Base-by-base conservation (phyloP, 2,113 vertebrate genomes). In the Bostrychus sinensis region DNA sequence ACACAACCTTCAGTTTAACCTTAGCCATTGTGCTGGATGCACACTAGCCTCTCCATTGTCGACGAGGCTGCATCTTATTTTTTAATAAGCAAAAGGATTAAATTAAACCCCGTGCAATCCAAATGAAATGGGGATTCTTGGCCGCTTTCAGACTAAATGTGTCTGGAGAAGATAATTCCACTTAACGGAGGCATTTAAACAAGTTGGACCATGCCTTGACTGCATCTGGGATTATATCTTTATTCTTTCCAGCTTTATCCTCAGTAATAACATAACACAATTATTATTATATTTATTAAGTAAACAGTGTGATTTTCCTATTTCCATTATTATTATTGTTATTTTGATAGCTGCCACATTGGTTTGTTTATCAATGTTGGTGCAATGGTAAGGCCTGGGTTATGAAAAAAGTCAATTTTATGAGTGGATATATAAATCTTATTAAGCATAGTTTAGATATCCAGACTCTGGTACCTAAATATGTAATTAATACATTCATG, bases 121-220 rank as follows among this genome's bases (percentile, higher is more conserved):
- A 86, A 91, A 91, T 89, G 85, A 86, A 90, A 89, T 78, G 70
- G 76, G 85, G 84, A 90, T 90, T 90, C 90, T 84, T 85, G 81
- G 89, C 90, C 53, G 88, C 87, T 88, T 86, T 91, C 86, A 89
- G 77, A 77, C 77, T 75, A 91, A 92, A 90, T 91, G 87, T 92
- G 91, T 85, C 85, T 86, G 82, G 87, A 89, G 87, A 90, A 92
- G 91, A 93, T 93, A 92, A 93, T 92, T 92, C 77, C 79, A 78
- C 87, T 83, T 91, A 91, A 92, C 89, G 80, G 90, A 88, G 69
- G 82, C 81, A 88, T 91, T 90, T 90, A 85, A 88, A 90, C 78
- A 88, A 85, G 82, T 84, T 90, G 89, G 87, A 82, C 79, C 71
- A 79, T 80, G 82, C 64, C 50, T 78, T 72, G 23, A 66, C 75